These are phyloP conservation scores for Coptotermes formosanus DNA, from an alignment of 1,140 invertebrate species.

Conservation along the genomic window DNA sequence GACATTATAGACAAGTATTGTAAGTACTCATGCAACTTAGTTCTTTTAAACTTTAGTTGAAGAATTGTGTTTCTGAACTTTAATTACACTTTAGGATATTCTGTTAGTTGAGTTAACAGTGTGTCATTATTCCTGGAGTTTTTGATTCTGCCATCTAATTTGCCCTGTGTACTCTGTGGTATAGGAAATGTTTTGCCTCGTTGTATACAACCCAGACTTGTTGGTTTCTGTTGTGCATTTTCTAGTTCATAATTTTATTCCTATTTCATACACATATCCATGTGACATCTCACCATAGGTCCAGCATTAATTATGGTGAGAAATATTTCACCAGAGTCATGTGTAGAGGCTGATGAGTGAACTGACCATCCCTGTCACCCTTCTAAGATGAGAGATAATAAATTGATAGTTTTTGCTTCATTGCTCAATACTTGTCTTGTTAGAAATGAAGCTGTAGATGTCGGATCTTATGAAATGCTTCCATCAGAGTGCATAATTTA, in stretches of 20 bases:
- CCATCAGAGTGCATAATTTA: too few species aligned
- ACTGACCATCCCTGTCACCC: background rate
- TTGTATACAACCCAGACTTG: background rate
- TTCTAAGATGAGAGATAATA: too few species aligned
- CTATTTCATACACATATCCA: background rate
- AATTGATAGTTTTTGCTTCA: too few species aligned
- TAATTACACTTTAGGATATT: background rate
- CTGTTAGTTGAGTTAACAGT: background rate
- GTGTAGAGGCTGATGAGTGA: background rate
- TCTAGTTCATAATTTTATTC: background rate
- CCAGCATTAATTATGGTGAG: background rate
- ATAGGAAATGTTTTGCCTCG: background rate
- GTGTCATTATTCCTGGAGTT: background rate
- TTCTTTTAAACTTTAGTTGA: background rate
- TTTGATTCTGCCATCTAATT: background rate
- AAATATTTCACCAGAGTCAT: background rate
- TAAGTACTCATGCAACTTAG: too few species aligned
- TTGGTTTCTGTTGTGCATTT: background rate
- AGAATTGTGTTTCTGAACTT: background rate
- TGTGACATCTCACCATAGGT: background rate
- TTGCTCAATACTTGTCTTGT: too few species aligned
- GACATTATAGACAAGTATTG: background rate
- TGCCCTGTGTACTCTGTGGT: background rate
- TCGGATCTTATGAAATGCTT: too few species aligned
- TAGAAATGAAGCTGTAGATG: too few species aligned